Evolutionary conservation across 1,140 invertebrate species (phyloP), one percentile per base, ranked within the genome.

Genomic region (Campoletis sonorensis): DNA sequence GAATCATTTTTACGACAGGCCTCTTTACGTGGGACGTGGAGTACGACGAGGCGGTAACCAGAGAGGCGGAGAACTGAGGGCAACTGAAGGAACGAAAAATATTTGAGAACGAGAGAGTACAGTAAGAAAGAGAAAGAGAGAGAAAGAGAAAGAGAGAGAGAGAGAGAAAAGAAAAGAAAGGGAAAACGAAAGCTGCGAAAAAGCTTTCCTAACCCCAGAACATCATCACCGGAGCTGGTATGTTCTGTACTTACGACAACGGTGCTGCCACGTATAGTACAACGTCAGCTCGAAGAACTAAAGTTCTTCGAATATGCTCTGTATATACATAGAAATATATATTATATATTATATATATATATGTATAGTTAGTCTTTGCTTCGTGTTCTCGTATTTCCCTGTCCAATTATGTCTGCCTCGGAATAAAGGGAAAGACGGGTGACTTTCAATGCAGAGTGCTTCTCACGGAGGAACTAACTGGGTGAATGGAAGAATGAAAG

Each of bases 311-410:
- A 75, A 75, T 64, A 64, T 4, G n/a, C 11, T n/a, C 4, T 54
- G 16, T 54, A 23, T n/a, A 64, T 10, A 5, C 4, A 4, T 16
- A 23, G 11, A 64, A 4, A 64, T 23, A 64, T 64, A n/a, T n/a
- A n/a, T n/a, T 61, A 61, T 64, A n/a, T 21, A n/a, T n/a, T 54
- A 1, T 54, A n/a, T n/a, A 54, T 7, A 54, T 54, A 54, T 54
- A 54, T n/a, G 7, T 54, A 54, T 54, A 54, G n/a, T n/a, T 54
- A n/a, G 26, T 37, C 73, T 27, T 77, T 54, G 73, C 79, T 61
- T 72, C 54, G 77, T 79, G 73, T 85, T 81, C 85, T 87, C 85
- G 84, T 85, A 87, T 86, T 87, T 86, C 83, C 82, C 76, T 86
- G 84, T 85, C 83, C 85, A 86, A 85, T 86, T 86, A 86, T 81